Percentiles rank a stretch among this genome's conserved stretches.
These are phyloP conservation scores for Myripristis jacobus DNA, from an alignment of 2,797 vertebrate species.

Conservation along the genomic window DNA sequence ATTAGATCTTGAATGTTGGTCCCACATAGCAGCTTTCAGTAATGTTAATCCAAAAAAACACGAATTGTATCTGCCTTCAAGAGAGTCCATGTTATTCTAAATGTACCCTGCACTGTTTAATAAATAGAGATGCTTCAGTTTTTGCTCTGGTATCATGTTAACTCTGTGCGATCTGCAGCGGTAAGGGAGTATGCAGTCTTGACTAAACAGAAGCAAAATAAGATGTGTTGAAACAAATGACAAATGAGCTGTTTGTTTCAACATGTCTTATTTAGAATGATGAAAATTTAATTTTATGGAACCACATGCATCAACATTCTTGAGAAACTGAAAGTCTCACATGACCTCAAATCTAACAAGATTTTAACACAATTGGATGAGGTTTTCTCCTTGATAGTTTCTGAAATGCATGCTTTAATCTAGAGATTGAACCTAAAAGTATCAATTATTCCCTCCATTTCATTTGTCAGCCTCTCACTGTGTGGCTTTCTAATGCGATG, in stretches of 20 bases:
- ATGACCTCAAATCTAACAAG: neutral
- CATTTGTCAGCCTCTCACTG: constrained; percentile 12
- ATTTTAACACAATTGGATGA: constrained; percentile 5
- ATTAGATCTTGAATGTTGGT: no score
- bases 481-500: neutral
- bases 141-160: neutral
- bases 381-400: neutral
- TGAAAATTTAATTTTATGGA: neutral
- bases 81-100: no score
- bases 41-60: no score
- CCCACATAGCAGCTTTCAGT: no score
- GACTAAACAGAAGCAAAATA: neutral
- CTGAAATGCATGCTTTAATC: constrained; percentile 24
- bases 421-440: neutral
- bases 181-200: neutral
- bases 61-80: no score
- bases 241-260: neutral
- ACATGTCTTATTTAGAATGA: neutral
- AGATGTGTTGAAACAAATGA: constrained; percentile 3
- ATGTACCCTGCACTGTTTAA: no score
- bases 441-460: neutral
- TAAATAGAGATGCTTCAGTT: no score
- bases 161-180: neutral
- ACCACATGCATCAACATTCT: neutral
- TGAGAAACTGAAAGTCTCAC: neutral